A percentile compares a stretch with the other conserved stretches of the same genome.
These are phyloP conservation scores for Lampropteryx suffumata DNA, from an alignment of 2,888 invertebrate species.

Conservation along the genomic window DNA sequence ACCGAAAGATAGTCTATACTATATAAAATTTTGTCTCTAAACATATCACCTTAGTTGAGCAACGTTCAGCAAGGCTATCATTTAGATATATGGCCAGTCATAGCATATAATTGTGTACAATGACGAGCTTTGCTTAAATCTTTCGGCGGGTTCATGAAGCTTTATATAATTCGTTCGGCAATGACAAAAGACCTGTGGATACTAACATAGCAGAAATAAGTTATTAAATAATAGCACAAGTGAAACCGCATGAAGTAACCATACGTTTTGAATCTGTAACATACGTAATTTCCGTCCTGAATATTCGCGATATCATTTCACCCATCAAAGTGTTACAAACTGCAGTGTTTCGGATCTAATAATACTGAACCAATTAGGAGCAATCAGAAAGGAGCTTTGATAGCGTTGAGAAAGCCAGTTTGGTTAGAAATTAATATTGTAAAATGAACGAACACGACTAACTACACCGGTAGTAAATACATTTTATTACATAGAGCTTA, in stretches of 20 bases:
- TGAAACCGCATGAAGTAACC: not conserved
- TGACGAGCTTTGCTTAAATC: too few species aligned
- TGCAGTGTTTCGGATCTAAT: constrained; percentile 11
- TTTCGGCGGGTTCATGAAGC: too few species aligned
- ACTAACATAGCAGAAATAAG: too few species aligned
- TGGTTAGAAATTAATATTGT: constrained; percentile 17
- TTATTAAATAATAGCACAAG: too few species aligned
- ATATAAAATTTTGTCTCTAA: too few species aligned
- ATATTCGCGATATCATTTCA: constrained; percentile 19
- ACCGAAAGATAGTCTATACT: too few species aligned
- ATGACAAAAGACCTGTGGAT: too few species aligned
- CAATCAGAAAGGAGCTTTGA: constrained; percentile 28
- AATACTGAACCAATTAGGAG: constrained; percentile 16
- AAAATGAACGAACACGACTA: constrained; percentile 18
- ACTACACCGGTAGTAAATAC: not conserved
- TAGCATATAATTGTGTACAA: too few species aligned
- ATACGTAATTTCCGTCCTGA: constrained; percentile 23
- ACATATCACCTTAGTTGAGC: too few species aligned
- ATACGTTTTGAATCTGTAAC: not conserved
- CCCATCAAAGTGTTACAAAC: constrained; percentile 3
- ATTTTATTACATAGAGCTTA: not conserved
- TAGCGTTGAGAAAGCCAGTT: constrained; percentile 27
- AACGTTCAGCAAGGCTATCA: too few species aligned
- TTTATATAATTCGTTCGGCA: too few species aligned
- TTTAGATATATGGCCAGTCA: too few species aligned